phyloP scores from a whole-genome alignment of 2,888 invertebrate genomes.

The Octodonta nipae region DNA sequence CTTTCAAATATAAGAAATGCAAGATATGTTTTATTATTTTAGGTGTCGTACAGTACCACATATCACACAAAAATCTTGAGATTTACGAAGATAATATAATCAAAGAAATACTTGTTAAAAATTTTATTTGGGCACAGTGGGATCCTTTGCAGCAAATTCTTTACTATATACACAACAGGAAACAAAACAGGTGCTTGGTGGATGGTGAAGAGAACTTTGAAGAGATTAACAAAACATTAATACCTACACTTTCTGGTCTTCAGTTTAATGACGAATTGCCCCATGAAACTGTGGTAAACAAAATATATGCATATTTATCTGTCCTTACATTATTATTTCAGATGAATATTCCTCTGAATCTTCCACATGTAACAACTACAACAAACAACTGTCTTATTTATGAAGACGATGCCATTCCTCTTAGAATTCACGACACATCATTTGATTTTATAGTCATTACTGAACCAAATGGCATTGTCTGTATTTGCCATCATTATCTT shows the following conservation, averaged over 20 bases:
- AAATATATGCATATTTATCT: no score
- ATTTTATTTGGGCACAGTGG: conserved; percentile 81
- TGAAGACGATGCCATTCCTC: conserved; percentile 68
- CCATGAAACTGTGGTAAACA: conserved; percentile 70
- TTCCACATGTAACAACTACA: conserved; percentile 52
- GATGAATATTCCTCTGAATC: conserved; percentile 72
- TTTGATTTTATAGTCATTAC: conserved; percentile 67
- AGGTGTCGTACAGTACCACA: conserved; percentile 34
- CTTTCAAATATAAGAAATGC: no score
- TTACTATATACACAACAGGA: conserved; percentile 70
- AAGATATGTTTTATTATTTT: no score
- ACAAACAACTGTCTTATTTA: conserved; percentile 52
- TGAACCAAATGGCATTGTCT: conserved; percentile 58
- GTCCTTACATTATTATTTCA: conserved; percentile 31
- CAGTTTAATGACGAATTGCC: conserved; percentile 79
- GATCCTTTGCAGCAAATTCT: conserved; percentile 64
- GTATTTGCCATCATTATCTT: conserved; percentile 70
- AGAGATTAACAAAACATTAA: conserved; percentile 39
- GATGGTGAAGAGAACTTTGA: conserved; percentile 53
- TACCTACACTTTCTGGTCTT: conserved; percentile 66
- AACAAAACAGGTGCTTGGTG: conserved; percentile 52
- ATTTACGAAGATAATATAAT: conserved; percentile 14
- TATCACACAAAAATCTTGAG: conserved; percentile 17
- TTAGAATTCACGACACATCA: conserved; percentile 69
- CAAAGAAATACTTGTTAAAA: conserved; percentile 44